phyloP scores from a whole-genome alignment of 2,113 vertebrate genomes.

The Amphilophus citrinellus region DNA sequence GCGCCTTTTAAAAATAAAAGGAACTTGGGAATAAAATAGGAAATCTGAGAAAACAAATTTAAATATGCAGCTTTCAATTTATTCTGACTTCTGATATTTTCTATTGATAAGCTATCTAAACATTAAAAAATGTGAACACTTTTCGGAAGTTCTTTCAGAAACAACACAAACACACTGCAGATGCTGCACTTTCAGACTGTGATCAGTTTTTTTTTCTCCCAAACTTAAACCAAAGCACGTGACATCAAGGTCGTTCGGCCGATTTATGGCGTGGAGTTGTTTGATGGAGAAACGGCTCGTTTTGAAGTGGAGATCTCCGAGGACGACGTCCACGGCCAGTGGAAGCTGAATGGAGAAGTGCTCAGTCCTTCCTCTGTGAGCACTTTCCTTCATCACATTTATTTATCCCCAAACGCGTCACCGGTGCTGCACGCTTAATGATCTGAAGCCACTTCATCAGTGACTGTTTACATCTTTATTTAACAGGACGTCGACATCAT shows the following conservation, averaged over 20 bases:
- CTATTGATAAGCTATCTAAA: not conserved
- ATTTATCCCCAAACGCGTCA: rapidly evolving
- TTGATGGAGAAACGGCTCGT: slow-evolving; percentile 95
- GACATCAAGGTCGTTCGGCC: slow-evolving; percentile 93
- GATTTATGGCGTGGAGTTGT: slow-evolving; percentile 94
- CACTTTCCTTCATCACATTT: not conserved
- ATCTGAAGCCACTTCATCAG: not conserved
- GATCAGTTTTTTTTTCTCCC: not conserved
- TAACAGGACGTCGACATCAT: slow-evolving; percentile 93
- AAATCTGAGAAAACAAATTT: not conserved
- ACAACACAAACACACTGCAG: not conserved
- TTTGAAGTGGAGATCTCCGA: slow-evolving; percentile 98
- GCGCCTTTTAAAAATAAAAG: not conserved
- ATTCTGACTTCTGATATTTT: not conserved
- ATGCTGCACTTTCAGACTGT: not conserved
- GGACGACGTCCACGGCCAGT: slow-evolving; percentile 91
- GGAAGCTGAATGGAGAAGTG: slow-evolving; percentile 93
- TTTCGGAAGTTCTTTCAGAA: not conserved
- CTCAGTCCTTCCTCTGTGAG: slow-evolving; percentile 89
- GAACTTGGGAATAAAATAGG: not conserved
- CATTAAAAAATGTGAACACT: not conserved
- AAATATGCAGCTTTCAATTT: not conserved
- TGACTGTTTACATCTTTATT: not conserved
- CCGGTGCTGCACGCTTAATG: not conserved
- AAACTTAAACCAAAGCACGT: slow-evolving; percentile 80